phyloP scores from a whole-genome alignment of 2,113 vertebrate genomes.

The Mandrillus leucophaeus region DNA sequence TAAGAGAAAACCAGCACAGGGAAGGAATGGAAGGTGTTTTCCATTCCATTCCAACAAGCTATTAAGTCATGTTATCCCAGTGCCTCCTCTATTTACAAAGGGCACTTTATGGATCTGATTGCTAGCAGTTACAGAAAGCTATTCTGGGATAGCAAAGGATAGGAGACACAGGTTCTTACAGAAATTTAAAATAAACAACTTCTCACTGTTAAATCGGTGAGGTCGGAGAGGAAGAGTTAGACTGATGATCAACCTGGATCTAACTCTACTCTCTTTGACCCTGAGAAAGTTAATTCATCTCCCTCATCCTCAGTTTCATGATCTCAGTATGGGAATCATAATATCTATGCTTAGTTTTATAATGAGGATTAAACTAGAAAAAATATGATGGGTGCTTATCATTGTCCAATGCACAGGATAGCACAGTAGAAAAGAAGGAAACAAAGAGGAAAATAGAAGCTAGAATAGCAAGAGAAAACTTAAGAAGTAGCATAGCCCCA shows the following conservation, averaged over 20 bases:
- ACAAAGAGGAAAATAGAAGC: background rate
- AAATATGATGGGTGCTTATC: background rate
- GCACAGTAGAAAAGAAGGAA: background rate
- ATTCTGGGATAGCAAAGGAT: background rate
- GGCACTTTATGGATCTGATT: background rate
- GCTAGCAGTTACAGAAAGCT: background rate
- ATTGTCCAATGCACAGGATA: background rate
- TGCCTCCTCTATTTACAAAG: background rate
- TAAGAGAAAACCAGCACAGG: background rate
- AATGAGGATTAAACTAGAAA: background rate
- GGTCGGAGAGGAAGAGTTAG: background rate
- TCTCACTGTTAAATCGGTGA: background rate
- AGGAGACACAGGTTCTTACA: background rate
- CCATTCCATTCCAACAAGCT: no score
- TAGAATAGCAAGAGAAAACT: background rate
- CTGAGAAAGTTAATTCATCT: background rate
- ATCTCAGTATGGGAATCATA: background rate
- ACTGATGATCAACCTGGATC: background rate
- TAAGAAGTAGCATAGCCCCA: background rate
- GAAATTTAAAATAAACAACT: background rate
- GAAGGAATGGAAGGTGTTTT: background rate
- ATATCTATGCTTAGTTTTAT: background rate
- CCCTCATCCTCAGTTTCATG: background rate
- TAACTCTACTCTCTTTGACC: background rate
- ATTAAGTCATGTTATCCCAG: background rate